These are phyloP conservation scores for Platygyra sinensis DNA, from an alignment of 64 coral and sea anemone species.

Conservation along the genomic window DNA sequence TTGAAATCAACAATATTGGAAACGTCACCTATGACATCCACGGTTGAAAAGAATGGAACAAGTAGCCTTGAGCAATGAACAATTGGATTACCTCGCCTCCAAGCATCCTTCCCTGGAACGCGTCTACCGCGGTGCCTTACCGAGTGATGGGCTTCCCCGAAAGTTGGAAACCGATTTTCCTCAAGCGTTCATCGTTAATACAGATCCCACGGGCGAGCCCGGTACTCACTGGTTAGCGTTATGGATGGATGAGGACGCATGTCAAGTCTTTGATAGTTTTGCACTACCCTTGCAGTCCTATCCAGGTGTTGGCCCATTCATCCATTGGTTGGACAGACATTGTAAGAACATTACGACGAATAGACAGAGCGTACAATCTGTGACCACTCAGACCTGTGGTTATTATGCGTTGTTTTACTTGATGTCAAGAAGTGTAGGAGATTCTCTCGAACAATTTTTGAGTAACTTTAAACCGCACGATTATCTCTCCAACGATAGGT, in stretches of 20 bases:
- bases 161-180: background rate
- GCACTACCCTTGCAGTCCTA: background rate
- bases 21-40: slow-evolving; percentile 13
- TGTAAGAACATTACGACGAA: no score
- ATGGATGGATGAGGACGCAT: background rate
- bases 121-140: background rate
- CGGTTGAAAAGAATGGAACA: slow-evolving; percentile 37
- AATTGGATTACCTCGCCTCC: background rate
- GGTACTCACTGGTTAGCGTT: slow-evolving; percentile 13
- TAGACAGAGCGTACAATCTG: no score
- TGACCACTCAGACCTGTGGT: no score
- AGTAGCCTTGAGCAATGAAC: background rate
- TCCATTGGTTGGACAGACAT: no score
- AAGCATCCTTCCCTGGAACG: background rate
- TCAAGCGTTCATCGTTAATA: slow-evolving; percentile 47
- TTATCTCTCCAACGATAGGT: no score
- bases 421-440: no score
- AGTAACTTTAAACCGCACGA: no score
- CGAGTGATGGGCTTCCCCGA: background rate
- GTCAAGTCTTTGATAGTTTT: slow-evolving; percentile 47
- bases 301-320: no score
- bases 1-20: slow-evolving; percentile 12
- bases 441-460: no score
- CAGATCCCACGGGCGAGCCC: slow-evolving; percentile 1
- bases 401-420: no score